Evolutionary conservation across 2,113 vertebrate genomes (phyloP), one percentile per base, ranked within the genome.

Genomic region (Prolemur simus): DNA sequence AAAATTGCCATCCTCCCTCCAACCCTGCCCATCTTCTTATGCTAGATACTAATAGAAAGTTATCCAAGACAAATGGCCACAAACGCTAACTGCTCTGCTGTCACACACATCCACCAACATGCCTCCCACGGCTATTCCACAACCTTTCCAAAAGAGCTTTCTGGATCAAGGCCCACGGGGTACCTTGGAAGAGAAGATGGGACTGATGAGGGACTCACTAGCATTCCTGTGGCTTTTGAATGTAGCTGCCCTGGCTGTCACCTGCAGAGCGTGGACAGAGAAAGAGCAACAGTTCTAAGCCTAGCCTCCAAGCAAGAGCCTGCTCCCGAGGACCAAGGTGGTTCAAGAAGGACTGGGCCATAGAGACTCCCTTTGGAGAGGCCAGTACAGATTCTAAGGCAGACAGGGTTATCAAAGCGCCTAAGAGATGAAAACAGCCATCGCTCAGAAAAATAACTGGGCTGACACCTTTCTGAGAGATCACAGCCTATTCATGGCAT

Each of bases 141-240:
- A 27, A 91, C 73, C 77, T 84, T 94, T 87, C 45, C 8, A 52
- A 89, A 89, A 87, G 29, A 47, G 89, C 73, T 88, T 92, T 96
- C 86, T 83, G 87, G 73, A 71, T 87, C 92, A 73, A 96, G 56
- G 56, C 6, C 42, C 58, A 32, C 1, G 34, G 54, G 56, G 76
- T 17, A 60, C 80, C 74, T 76, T 74, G 58, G 42, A 82, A 81
- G 66, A 93, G 21, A 91, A 32, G 78, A 2, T 81, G 47, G 37
- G 37, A 90, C 45, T 14, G 54, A 56, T 15, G 77, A 90, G 54
- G 60, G 49, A n/a, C 66, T 92, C 76, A 64, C 56, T 58, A 89
- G 64, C 66, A 71, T 82, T 93, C 95, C 34, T 63, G 54, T 60
- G 47, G 63, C 52, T 91, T 89, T 47, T 54, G 71, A 37, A 29